Evolutionary conservation across 2,797 vertebrate genomes (phyloP), one percentile per base, ranked within the genome.

Genomic region (Nannoperca australis): DNA sequence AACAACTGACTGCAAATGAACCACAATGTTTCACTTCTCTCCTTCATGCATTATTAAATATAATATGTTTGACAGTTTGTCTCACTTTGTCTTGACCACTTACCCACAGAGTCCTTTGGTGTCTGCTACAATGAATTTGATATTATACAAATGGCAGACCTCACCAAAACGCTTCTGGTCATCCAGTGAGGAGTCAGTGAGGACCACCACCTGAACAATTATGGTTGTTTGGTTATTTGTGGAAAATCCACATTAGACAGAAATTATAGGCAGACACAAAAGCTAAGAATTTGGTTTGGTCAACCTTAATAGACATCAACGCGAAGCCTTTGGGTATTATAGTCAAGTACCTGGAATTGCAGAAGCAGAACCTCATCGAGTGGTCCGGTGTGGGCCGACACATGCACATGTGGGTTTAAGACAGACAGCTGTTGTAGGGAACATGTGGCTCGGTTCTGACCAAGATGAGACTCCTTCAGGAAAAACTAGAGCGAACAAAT

Each of bases 41-140:
- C 1, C 45, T 47, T 0, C 1, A 5, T 20, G 4, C 4, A 38
- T 24, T 44, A 18, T 36, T 11, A 7, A 38, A 0, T 13, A 5
- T 2, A 42, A 13, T 20, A 2, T 10, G 10, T 49, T 13, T 11
- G 2, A 67, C 38, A 49, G 32, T 40, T 18, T 32, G 15, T 65
- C 14, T 18, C 34, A 49, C 22, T 42, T 22, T 36, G 15, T 66
- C 11, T 18, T 10, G 14, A 15, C 9, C 34, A 53, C 89, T 94
- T 90, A 98, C 97, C 97, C 97, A 9, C 95, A 97, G 20, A 99
- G 96, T 5, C 97, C 98, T 85, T 93, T 96, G 63, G 96, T 91
- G 45, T 97, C 94, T 1, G 95, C 96, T 30, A 96, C 93, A 9
- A 98, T 91, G 32, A 98, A 95, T 85, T 81, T 93, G 83, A 97